Base-by-base conservation (phyloP, 2,113 vertebrate species). In the Gorsachius goisagi region DNA sequence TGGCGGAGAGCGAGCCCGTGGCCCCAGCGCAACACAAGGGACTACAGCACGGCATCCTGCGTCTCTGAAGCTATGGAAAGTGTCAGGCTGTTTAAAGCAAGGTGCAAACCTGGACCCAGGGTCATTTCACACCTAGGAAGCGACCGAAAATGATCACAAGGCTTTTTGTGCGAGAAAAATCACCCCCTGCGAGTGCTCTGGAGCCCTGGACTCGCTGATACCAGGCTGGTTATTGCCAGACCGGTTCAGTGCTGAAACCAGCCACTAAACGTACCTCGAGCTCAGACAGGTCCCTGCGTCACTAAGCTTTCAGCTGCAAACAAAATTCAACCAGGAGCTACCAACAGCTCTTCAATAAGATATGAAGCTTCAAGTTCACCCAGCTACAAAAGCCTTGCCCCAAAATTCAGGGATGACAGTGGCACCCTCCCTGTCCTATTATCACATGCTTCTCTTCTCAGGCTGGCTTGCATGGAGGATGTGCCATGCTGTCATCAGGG, bases 121-220 rank as follows among this genome's bases (percentile, higher is more conserved):
- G 33, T 88, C 50, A 64, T 52, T 92, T 80, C 62, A 64, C 73
- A 79, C 12, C 37, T 44, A 62, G 45, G 44, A 91, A 79, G 32
- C 0, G 9, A 55, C 27, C 2, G 5, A 47, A 45, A 88, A 85
- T 4, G 24, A 73, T 33, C 80, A 83, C 32, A 47, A 67, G 47
- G 63, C 11, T 81, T 87, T 73, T 60, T n/a, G 44, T 12, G 11
- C 1, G 2, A 77, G 24, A 30, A 59, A 50, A 23, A 62, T 32
- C 27, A 9, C 4, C 9, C n/a, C 21, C 37, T 78, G 32, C 0
- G 0, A 52, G n/a, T 8, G 55, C 72, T 63, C 82, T 55, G 67
- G n/a, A 85, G 59, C 47, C 55, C 47, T 18, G 39, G 11, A 5
- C 47, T 78, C 3, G 0, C 20, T 1, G 2, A 37, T 15, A 35